Base-by-base conservation (phyloP, 1,140 invertebrate genomes). In the Magallana angulata region DNA sequence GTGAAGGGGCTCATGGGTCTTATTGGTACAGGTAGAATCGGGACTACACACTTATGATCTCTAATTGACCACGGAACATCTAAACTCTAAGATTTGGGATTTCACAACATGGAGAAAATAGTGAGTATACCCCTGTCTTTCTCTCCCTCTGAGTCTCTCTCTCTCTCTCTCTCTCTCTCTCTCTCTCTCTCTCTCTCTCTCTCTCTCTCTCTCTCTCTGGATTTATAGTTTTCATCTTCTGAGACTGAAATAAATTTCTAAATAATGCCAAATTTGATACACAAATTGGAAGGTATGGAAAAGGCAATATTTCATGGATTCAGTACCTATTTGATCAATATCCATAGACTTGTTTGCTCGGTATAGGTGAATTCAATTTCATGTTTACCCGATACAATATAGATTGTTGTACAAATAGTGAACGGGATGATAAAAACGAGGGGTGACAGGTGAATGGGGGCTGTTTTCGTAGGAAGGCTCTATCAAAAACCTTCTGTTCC, bases 391-490 rank as follows among this genome's bases (percentile, higher is more conserved):
- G 68, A 71, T 71, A 71, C 68, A 71, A 30, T 24, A 71, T 71
- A 71, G 68, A 71, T 71, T 71, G 68, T 71, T 71, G 68, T 24
- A 30, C 68, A 71, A 71, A 71, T 71, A 71, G 30, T 71, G 68
- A 71, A 24, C 68, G 68, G 7, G 68, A 71, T 71, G 68, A 71
- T 71, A 71, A 71, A 71, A 71, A 8, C 5, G n/a, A 71, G 12
- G 6, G n/a, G 6, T 16, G 18, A 71, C 68, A 71, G 68, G 68
- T 71, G 68, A 71, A 71, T 71, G 14, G 36, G 36, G 24, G 18
- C 8, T 71, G 18, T 71, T 71, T 71, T 30, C 18, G 24, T 68
- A n/a, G 0, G 7, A 24, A 24, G 64, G n/a, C 3, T 18, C 4
- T 71, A 71, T 71, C 64, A 71, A 71, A 71, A 71, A 18, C 30